Conservation (phyloP, 1,140 invertebrate species). For the Dufourea novaeangliae region DNA sequence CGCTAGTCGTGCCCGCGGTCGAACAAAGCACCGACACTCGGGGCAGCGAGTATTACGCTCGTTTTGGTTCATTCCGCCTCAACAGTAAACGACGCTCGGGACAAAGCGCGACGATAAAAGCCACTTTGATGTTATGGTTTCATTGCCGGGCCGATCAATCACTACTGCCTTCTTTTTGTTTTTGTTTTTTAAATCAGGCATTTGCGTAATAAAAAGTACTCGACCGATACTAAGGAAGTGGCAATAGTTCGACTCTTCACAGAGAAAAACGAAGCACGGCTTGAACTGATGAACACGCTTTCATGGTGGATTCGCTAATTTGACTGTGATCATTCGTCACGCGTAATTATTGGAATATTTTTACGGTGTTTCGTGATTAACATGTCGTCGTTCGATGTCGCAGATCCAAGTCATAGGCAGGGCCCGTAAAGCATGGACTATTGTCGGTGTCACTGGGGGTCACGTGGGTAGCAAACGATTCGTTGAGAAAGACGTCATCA, state of each 20-base stretch:
- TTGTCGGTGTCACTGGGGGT: too few species aligned
- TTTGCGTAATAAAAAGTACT: background rate
- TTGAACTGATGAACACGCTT: background rate
- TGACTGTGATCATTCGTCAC: too few species aligned
- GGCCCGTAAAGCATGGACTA: too few species aligned
- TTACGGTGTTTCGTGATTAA: too few species aligned
- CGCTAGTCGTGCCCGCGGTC: background rate
- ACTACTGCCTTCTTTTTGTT: background rate
- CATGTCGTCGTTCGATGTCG: too few species aligned
- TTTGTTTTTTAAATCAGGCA: background rate
- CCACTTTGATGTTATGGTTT: constrained; percentile 5
- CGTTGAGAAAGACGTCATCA: too few species aligned
- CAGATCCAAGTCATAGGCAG: too few species aligned
- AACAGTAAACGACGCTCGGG: constrained; percentile 2
- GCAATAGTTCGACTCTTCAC: background rate
- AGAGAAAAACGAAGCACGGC: background rate
- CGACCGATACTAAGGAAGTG: too few species aligned
- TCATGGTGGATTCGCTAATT: background rate
- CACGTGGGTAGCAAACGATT: too few species aligned
- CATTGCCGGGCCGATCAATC: background rate
- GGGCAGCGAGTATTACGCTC: constrained; percentile 13
- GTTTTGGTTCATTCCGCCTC: constrained; percentile 22
- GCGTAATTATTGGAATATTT: too few species aligned
- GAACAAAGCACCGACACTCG: constrained; percentile 17
- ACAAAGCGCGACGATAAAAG: constrained; percentile 26